These are phyloP conservation scores for Pristionchus maxplancki DNA, from an alignment of 2,888 invertebrate genomes.

Conservation along the genomic window DNA sequence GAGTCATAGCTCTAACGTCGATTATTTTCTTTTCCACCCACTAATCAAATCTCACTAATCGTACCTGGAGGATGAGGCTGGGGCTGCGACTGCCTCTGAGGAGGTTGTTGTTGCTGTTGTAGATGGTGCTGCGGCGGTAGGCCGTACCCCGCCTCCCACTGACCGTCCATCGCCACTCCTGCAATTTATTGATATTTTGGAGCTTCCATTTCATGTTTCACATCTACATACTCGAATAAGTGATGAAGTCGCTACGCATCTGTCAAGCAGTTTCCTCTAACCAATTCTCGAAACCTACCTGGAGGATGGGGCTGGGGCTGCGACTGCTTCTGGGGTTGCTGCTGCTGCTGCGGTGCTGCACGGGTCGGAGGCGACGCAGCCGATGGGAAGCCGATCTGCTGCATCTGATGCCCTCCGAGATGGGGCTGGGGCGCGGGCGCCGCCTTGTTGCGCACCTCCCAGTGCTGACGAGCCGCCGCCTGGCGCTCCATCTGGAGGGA, in stretches of 20 bases:
- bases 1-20: neutral
- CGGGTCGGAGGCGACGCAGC: neutral
- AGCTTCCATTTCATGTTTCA: neutral
- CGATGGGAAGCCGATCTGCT: neutral
- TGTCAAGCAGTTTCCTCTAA: neutral
- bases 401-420: neutral
- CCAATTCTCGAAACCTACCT: neutral
- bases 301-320: neutral
- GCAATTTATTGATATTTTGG: neutral
- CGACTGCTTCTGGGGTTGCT: neutral
- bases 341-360: neutral
- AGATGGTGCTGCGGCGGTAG: neutral
- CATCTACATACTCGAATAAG: neutral
- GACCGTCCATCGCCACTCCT: neutral
- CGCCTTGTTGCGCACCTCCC: constrained; percentile 34
- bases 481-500: constrained; percentile 13
- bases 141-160: neutral
- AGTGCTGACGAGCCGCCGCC: constrained; percentile 15
- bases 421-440: constrained; percentile 4
- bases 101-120: neutral
- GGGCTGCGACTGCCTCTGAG: neutral
- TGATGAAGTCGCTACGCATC: neutral
- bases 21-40: neutral
- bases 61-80: neutral
- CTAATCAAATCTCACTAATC: neutral